Evolutionary conservation across 1,140 invertebrate species (phyloP).

Genomic region (Centruroides vittatus): DNA sequence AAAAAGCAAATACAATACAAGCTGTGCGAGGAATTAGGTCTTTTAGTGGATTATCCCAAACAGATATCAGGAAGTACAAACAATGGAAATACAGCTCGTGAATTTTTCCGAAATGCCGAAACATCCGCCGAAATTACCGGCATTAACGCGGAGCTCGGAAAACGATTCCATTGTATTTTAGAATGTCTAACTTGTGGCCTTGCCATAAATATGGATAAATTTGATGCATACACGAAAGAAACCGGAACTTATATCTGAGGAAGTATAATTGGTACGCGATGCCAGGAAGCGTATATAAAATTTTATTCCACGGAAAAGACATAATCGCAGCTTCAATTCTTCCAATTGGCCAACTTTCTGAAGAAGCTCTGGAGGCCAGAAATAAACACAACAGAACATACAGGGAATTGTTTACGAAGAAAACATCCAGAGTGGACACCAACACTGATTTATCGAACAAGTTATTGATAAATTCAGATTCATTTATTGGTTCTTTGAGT

Average conservation of each 20-base stretch:
- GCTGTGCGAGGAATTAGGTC: neutral
- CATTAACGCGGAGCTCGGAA: neutral
- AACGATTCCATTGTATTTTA: neutral
- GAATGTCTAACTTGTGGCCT: neutral
- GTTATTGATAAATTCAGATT: neutral
- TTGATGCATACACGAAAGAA: neutral
- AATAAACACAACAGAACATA: neutral
- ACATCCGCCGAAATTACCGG: neutral
- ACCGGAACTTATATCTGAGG: neutral
- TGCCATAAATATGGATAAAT: neutral
- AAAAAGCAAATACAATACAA: no score
- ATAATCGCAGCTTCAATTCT: neutral
- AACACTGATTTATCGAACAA: neutral
- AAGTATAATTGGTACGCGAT: conserved; percentile 1
- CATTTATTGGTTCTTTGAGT: neutral
- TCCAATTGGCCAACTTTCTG: neutral
- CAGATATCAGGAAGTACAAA: neutral
- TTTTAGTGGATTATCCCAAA: neutral
- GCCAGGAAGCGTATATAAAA: conserved; percentile 4
- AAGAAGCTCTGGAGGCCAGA: conserved; percentile 1
- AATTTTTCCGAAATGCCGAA: neutral
- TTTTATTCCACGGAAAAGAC: conserved; percentile 4
- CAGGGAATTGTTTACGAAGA: neutral
- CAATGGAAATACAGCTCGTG: conserved; percentile 1
- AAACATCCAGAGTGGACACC: neutral